A percentile compares a stretch with the other conserved stretches of the same genome.
These are phyloP conservation scores for Neofelis nebulosa DNA, from an alignment of 2,113 vertebrate genomes.

Conservation along the genomic window DNA sequence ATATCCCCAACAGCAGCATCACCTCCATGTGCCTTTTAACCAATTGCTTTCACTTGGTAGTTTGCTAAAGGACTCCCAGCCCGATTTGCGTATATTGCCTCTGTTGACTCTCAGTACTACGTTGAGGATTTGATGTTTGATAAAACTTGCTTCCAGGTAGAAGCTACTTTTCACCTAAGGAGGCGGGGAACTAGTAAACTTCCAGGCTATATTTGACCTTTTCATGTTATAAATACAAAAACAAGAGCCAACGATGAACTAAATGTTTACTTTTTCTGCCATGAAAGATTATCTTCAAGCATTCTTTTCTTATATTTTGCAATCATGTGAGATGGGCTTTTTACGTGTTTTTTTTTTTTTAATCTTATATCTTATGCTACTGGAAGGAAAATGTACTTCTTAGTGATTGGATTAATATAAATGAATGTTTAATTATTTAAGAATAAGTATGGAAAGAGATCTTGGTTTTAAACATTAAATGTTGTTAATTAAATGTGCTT, in stretches of 20 bases:
- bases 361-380: neutral
- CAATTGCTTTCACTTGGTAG: neutral
- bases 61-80: rapidly evolving
- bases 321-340: neutral
- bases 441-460: neutral
- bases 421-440: neutral
- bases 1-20: rapidly evolving
- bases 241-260: neutral
- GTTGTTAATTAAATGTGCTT: neutral
- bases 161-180: neutral
- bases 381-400: neutral
- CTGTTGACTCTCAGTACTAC: neutral
- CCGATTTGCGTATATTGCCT: neutral
- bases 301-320: neutral
- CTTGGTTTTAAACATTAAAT: neutral
- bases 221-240: neutral
- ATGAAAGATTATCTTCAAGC: neutral
- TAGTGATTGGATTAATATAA: neutral
- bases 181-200: neutral
- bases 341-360: neutral
- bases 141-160: neutral
- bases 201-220: neutral
- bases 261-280: neutral
- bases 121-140: neutral
- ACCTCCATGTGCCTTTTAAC: neutral